Percentiles rank a stretch among this genome's conserved stretches.
These are phyloP conservation scores for Rhombomys opimus DNA, from an alignment of 2,113 vertebrate genomes.

Conservation along the genomic window DNA sequence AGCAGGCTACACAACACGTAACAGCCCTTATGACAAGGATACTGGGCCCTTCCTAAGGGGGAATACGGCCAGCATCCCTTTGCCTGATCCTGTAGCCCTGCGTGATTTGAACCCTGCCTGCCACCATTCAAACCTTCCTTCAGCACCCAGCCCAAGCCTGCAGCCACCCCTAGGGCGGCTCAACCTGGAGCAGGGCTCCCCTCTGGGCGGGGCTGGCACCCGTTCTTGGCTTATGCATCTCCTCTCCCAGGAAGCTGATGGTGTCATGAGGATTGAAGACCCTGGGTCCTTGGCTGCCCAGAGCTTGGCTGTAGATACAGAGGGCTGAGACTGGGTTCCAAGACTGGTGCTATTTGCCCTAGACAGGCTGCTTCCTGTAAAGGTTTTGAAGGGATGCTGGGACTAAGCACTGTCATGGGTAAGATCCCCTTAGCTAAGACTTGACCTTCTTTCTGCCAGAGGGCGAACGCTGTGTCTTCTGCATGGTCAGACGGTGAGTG, in stretches of 20 bases:
- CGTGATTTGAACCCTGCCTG: too few species aligned
- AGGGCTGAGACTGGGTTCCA: neutral
- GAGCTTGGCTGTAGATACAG: neutral
- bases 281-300: too few species aligned
- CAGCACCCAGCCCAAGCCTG: accelerated
- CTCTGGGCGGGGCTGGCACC: accelerated
- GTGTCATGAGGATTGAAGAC: neutral
- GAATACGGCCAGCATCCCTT: neutral
- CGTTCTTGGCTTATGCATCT: too few species aligned
- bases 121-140: neutral
- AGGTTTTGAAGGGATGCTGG: neutral
- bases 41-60: neutral
- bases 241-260: neutral
- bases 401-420: neutral
- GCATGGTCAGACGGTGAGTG: neutral
- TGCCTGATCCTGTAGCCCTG: neutral
- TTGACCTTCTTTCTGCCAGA: neutral
- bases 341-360: neutral
- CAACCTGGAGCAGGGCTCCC: neutral
- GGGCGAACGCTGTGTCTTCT: neutral
- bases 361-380: neutral
- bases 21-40: neutral
- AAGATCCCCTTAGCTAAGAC: neutral
- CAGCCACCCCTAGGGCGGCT: neutral
- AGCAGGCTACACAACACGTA: neutral